Evolutionary conservation across 2,797 vertebrate genomes (phyloP), one percentile per base, ranked within the genome.

Genomic region (Phylloscopus collybita): DNA sequence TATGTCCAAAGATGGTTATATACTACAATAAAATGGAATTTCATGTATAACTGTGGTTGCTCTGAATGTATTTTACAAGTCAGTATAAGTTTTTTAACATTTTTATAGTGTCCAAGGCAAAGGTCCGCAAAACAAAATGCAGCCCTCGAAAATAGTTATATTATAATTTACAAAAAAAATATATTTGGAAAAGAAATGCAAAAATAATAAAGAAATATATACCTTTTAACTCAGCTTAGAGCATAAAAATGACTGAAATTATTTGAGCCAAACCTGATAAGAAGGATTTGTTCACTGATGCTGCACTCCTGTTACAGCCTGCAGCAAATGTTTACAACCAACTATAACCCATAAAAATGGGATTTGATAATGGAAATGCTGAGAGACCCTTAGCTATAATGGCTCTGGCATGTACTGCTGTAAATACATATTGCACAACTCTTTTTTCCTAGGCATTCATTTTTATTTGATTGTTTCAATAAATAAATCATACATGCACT

Each of bases 241-340:
- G 56, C 70, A 80, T 62, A 93, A 91, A 96, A 94, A 88, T 59
- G 40, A 19, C 82, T 75, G 44, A 88, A 93, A 79, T 79, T 4
- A 92, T 91, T 59, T 86, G 61, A 92, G 73, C 40, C 40, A 88
- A 92, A 96, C 65, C 65, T 72, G 62, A 38, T 88, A 94, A 83
- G 75, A 89, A 70, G 79, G 81, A 96, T 95, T 96, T 93, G 85
- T 91, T 93, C 96, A 95, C 69, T 86, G 86, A 96, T 93, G 88
- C 74, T 93, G 78, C 81, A 82, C 56, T 96, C 74, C 65, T 62
- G 67, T 82, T 92, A 87, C 47, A 96, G 91, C 81, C 84, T 90
- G 76, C 65, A 96, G 93, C 51, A 6, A 93, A 86, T 75, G 75
- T 95, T 96, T 95, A 93, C 86, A 95, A 89, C 75, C 59, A 78